phyloP scores from a whole-genome alignment of 1,140 invertebrate genomes.

The Heliconius hermathena region DNA sequence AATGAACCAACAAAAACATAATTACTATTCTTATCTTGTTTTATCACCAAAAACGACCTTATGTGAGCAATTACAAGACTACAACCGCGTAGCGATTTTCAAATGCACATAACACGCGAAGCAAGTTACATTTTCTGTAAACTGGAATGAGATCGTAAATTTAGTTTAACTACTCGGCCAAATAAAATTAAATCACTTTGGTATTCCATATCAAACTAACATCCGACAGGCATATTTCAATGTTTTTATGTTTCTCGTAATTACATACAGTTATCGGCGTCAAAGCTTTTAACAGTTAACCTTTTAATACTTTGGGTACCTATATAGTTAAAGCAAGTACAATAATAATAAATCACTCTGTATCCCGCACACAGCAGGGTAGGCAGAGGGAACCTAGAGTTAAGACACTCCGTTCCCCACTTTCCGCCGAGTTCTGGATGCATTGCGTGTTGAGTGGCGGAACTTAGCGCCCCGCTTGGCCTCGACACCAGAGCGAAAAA shows the following conservation, averaged over 20 bases:
- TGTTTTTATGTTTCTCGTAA: constrained; percentile 14
- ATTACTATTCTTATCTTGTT: neutral
- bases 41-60: neutral
- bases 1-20: neutral
- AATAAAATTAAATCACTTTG: constrained; percentile 14
- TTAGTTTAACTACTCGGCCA: neutral
- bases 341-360: neutral
- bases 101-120: neutral
- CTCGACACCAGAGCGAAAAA: no score
- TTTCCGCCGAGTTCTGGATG: no score
- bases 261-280: constrained; percentile 6
- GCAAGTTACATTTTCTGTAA: neutral
- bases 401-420: no score
- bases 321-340: neutral
- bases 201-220: constrained; percentile 4
- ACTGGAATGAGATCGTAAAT: constrained; percentile 2
- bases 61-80: neutral
- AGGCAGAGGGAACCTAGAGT: no score
- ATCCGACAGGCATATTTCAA: constrained; percentile 3
- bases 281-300: neutral
- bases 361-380: no score
- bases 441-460: no score
- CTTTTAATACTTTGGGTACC: constrained; percentile 9
- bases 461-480: no score
- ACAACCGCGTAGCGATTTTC: neutral